Conservation (phyloP, 2,113 vertebrate genomes). For the Muntiacus muntjak region DNA sequence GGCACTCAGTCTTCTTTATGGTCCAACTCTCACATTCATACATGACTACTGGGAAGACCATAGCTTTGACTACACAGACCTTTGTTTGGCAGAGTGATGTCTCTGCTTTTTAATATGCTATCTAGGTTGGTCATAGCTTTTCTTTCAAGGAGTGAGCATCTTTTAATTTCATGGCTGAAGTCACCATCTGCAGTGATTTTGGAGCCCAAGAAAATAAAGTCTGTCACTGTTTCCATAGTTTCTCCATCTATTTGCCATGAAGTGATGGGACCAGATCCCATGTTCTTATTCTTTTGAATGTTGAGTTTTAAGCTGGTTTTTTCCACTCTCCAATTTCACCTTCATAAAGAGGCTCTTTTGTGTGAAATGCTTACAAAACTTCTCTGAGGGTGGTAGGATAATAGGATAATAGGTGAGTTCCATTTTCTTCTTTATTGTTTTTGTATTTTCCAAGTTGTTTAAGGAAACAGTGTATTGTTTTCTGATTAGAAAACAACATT, state of each 20-base stretch:
- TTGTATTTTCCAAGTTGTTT: not conserved
- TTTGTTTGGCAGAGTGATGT: not conserved
- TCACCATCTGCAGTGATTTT: not conserved
- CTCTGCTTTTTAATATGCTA: not conserved
- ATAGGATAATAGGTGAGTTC: not conserved
- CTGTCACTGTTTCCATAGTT: not conserved
- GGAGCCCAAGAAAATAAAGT: not conserved
- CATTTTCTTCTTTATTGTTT: conserved; percentile 5
- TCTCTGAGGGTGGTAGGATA: not conserved
- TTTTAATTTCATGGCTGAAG: not conserved
- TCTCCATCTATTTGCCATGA: not conserved
- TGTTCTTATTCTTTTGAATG: not conserved
- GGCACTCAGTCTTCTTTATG: not conserved
- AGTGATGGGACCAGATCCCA: not conserved
- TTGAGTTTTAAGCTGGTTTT: not conserved
- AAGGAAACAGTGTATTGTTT: not conserved
- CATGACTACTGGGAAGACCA: not conserved
- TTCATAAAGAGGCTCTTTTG: not conserved
- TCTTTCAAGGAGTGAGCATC: not conserved
- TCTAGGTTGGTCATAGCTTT: not conserved
- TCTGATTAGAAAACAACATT: not conserved
- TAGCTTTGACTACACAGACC: not conserved
- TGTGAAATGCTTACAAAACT: not conserved
- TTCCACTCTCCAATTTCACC: not conserved
- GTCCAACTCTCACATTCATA: not conserved